phyloP scores from a whole-genome alignment of 2,797 vertebrate species.

The Sebastes itinus region DNA sequence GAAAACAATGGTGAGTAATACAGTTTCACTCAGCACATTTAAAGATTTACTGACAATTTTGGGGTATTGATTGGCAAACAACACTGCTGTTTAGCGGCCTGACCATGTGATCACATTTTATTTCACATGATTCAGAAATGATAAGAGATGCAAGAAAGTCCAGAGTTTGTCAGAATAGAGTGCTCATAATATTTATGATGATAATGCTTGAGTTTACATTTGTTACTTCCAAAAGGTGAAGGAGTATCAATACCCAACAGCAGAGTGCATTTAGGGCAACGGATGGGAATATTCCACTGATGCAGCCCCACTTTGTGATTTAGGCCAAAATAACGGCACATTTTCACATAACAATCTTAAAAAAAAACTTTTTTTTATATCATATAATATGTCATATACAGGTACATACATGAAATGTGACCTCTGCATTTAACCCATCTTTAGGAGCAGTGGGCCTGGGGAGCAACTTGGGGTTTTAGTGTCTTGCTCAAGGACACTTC shows the following conservation, averaged over 20 bases:
- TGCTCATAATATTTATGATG: neutral
- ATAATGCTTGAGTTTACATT: neutral
- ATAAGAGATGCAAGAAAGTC: neutral
- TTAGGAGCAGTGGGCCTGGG: too few relatives aligned
- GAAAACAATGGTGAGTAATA: neutral
- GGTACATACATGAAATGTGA: too few relatives aligned
- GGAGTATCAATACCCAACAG: neutral
- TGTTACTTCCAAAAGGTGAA: neutral
- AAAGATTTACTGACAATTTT: neutral
- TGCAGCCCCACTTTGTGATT: neutral
- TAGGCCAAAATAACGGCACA: neutral
- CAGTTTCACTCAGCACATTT: neutral
- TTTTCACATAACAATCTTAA: neutral
- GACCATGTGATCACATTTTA: neutral
- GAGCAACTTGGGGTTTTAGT: too few relatives aligned
- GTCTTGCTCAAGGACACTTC: too few relatives aligned
- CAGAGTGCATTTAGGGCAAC: neutral
- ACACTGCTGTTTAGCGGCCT: neutral
- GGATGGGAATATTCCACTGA: neutral
- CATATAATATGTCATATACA: too few relatives aligned
- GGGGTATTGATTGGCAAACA: neutral
- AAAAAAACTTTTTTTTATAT: too few relatives aligned
- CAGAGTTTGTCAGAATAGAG: neutral
- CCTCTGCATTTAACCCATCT: too few relatives aligned
- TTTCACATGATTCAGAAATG: neutral